phyloP scores from a whole-genome alignment of 2,113 vertebrate genomes.

The Hystrix cristata region DNA sequence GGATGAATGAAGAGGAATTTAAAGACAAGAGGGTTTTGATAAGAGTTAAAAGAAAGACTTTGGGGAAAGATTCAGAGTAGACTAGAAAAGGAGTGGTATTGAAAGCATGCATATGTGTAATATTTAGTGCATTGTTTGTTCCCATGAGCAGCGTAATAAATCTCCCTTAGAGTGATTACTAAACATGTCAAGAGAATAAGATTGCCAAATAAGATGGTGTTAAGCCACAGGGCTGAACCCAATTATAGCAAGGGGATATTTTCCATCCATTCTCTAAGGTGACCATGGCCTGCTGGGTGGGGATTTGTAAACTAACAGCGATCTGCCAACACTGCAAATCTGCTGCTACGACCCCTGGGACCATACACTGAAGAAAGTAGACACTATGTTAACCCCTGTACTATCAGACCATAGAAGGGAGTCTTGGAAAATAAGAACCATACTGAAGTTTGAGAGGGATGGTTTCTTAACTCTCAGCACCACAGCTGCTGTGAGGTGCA shows the following conservation, averaged over 20 bases:
- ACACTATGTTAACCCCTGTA: not conserved
- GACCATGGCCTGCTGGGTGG: constrained; percentile 9
- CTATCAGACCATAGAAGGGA: not conserved
- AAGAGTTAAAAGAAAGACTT: constrained; percentile 54
- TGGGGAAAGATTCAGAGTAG: constrained; percentile 53
- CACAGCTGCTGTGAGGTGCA: constrained; percentile 32
- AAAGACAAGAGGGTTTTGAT: constrained; percentile 51
- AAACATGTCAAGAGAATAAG: constrained; percentile 80
- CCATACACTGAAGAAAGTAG: not conserved
- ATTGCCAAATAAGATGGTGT: constrained; percentile 79
- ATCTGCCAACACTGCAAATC: constrained; percentile 39
- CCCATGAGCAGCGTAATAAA: constrained; percentile 73
- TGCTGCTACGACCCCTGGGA: constrained; percentile 23
- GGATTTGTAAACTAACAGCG: constrained; percentile 45
- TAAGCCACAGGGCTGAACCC: constrained; percentile 76
- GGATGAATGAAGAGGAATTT: constrained; percentile 41
- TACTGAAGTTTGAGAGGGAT: constrained; percentile 29
- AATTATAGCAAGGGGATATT: constrained; percentile 78
- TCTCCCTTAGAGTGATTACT: constrained; percentile 80
- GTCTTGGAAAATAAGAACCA: constrained; percentile 33
- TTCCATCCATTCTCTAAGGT: constrained; percentile 69
- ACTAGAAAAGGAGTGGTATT: constrained; percentile 79
- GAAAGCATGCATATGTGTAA: constrained; percentile 76
- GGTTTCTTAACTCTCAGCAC: constrained; percentile 34
- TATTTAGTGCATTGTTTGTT: constrained; percentile 77